Conservation (phyloP, 2,797 vertebrate genomes). For the Cercopithecus diana region DNA sequence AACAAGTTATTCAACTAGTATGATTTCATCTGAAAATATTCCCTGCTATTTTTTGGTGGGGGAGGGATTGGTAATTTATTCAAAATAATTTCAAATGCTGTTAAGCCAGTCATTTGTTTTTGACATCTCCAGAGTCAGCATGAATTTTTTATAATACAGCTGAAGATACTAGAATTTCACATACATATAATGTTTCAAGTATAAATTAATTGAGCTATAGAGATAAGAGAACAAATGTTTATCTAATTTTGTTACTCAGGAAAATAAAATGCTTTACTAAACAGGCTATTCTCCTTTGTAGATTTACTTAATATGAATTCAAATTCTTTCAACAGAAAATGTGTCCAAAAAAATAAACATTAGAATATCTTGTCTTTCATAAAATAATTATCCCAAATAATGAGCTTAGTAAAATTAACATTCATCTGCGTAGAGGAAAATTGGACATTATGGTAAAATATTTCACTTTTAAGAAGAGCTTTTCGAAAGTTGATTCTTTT, state of each 20-base stretch:
- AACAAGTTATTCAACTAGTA: background rate
- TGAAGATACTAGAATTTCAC: background rate
- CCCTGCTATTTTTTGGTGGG: background rate
- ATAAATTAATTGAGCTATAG: background rate
- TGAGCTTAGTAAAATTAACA: background rate
- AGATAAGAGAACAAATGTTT: background rate
- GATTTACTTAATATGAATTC: background rate
- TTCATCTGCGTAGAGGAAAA: background rate
- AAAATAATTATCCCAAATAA: constrained; percentile 40
- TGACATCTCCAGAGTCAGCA: constrained; percentile 9
- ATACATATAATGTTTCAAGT: background rate
- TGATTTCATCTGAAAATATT: background rate
- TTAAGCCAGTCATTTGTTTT: constrained; percentile 2
- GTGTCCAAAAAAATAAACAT: background rate
- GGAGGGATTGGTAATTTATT: background rate
- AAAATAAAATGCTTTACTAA: background rate
- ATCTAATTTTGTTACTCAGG: constrained; percentile 4
- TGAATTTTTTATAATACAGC: background rate
- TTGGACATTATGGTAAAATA: background rate
- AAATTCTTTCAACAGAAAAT: constrained; percentile 31
- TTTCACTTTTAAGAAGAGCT: background rate
- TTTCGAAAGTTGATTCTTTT: background rate
- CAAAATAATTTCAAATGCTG: constrained; percentile 10
- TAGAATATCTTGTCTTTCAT: background rate
- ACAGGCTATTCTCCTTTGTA: background rate